These are phyloP conservation scores for Bombus impatiens DNA, from an alignment of 1,140 invertebrate species.

Conservation along the genomic window DNA sequence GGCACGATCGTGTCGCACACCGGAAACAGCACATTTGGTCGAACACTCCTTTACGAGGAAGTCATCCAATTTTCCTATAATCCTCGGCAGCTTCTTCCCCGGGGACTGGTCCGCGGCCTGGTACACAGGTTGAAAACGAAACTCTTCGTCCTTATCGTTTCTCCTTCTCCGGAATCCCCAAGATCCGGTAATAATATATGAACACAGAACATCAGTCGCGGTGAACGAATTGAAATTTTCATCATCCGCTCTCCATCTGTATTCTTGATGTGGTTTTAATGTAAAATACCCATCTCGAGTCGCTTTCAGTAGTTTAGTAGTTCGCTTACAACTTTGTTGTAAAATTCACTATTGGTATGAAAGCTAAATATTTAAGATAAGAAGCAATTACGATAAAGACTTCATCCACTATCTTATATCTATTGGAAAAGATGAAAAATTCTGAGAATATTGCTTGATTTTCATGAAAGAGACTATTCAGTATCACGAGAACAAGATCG, in stretches of 20 bases:
- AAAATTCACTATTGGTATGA: background rate
- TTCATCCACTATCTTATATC: too few relatives aligned
- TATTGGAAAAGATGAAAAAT: background rate
- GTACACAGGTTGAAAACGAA: slow-evolving; percentile 3
- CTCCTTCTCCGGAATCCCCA: slow-evolving; percentile 4
- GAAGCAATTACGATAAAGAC: background rate
- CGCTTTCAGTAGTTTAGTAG: background rate
- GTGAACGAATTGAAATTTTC: slow-evolving; percentile 36
- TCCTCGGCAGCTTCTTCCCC: slow-evolving; percentile 53
- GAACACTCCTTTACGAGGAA: slow-evolving; percentile 18
- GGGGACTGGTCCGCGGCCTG: background rate
- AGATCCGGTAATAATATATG: slow-evolving; percentile 33
- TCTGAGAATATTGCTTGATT: background rate
- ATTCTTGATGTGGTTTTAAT: slow-evolving; percentile 11
- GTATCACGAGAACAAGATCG: background rate
- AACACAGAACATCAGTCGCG: background rate
- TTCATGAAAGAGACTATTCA: background rate
- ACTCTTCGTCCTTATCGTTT: slow-evolving; percentile 16
- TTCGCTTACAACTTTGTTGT: too few relatives aligned
- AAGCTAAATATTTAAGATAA: background rate
- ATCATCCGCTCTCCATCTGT: background rate
- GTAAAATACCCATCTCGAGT: background rate
- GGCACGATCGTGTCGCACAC: slow-evolving; percentile 16
- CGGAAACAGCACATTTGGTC: slow-evolving; percentile 42
- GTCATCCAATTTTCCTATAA: slow-evolving; percentile 70